These are phyloP conservation scores for Microtus obscurus DNA, from an alignment of 2,797 vertebrate species.

Conservation along the genomic window DNA sequence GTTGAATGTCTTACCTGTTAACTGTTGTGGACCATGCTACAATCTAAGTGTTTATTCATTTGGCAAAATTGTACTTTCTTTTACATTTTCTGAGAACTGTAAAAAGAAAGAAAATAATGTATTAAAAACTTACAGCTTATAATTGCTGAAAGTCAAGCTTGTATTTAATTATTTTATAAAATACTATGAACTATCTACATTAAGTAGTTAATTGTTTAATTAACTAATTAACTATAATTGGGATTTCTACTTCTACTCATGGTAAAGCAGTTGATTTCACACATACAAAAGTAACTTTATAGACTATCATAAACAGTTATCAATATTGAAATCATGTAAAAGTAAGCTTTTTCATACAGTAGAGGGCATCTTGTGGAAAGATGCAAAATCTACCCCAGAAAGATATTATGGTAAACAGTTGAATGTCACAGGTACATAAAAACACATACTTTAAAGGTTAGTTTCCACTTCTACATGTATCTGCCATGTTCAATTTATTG, in stretches of 20 bases:
- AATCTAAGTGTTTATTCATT: not conserved
- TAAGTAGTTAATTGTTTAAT: not conserved
- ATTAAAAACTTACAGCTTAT: not conserved
- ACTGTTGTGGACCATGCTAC: not conserved
- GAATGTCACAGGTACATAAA: not conserved
- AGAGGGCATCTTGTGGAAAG: not conserved
- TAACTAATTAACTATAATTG: not conserved
- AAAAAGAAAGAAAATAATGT: not conserved
- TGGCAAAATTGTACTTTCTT: not conserved
- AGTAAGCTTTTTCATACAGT: not conserved
- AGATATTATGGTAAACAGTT: not conserved
- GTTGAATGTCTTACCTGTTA: slow-evolving; percentile 43
- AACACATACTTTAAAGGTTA: not conserved
- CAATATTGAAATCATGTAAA: not conserved
- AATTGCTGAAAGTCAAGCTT: slow-evolving; percentile 16
- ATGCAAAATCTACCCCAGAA: not conserved
- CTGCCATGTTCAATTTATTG: slow-evolving; percentile 1
- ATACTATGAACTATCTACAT: not conserved
- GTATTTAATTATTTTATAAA: not conserved
- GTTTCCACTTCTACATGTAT: not conserved
- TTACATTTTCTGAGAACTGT: not conserved
- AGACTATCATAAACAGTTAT: not conserved
- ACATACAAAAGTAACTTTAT: not conserved
- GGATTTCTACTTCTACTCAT: not conserved
- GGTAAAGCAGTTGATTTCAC: not conserved